Evolutionary conservation across 2,888 invertebrate species (phyloP), one percentile per base, ranked within the genome.

Genomic region (Zele albiditarsus): DNA sequence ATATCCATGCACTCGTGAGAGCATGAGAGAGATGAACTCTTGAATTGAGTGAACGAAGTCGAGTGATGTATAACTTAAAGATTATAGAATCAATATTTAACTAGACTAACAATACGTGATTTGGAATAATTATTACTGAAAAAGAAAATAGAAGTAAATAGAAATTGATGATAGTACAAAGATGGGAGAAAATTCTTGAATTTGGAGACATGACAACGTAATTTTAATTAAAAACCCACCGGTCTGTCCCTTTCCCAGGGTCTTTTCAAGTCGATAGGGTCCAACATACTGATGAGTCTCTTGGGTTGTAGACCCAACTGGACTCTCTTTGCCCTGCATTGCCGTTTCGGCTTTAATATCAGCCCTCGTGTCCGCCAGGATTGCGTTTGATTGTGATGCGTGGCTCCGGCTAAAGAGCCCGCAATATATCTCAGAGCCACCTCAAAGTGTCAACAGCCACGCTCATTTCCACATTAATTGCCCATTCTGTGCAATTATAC

Each of bases 211-310:
- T 27, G 5, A 28, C 14, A 27, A 23, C 46, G n/a, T n/a, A 57
- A 12, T 38, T 4, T 53, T n/a, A 53, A n/a, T n/a, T 20, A 20
- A 63, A 63, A 68, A 88, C 91, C 91, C 91, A 99, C 99, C 99
- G 90, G 99, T 99, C 91, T 99, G 99, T 81, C 99, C 99, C 91
- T 99, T 99, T 85, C 99, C 99, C 81, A 99, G 93, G 73, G 99
- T 99, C 91, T 99, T 99, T 91, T 99, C 99, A 90, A 99, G 93
- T 90, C 98, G 93, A 92, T 98, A 99, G 77, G 99, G 99, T 84
- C 99, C 99, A 87, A 99, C 99, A 92, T 98, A 99, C 91, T 97
- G 96, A 89, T 96, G 96, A 88, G 92, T 92, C 91, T 94, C 94
- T 83, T 91, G 91, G 86, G 91, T 83, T 80, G 84, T 86, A 81